Evolutionary conservation across 2,888 invertebrate species (phyloP).

Genomic region (Aleiodes testaceus): DNA sequence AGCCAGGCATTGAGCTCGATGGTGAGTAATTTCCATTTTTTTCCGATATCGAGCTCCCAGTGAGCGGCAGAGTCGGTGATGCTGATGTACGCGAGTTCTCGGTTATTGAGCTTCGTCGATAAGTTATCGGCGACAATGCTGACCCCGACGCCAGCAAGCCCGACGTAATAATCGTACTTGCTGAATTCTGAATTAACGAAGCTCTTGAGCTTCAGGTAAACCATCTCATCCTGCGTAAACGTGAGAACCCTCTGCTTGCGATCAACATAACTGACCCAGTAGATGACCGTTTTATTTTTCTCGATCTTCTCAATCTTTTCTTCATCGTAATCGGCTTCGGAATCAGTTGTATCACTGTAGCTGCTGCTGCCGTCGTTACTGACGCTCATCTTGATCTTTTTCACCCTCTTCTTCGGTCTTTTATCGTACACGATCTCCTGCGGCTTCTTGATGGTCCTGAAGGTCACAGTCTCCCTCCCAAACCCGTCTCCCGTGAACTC

Average conservation of each 20-base stretch:
- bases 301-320: slow-evolving; percentile 74
- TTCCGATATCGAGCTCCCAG: slow-evolving; percentile 88
- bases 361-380: slow-evolving; percentile 75
- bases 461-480: slow-evolving; percentile 82
- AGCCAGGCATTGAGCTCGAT: slow-evolving; percentile 87
- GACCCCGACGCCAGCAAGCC: slow-evolving; percentile 81
- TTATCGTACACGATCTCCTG: slow-evolving; percentile 46
- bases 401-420: slow-evolving; percentile 48
- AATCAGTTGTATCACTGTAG: slow-evolving; percentile 64
- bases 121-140: slow-evolving; percentile 71
- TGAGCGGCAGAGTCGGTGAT: slow-evolving; percentile 81
- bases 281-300: slow-evolving; percentile 84
- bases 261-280: slow-evolving; percentile 87
- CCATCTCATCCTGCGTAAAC: slow-evolving; percentile 84
- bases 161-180: slow-evolving; percentile 80
- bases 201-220: slow-evolving; percentile 69
- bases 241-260: slow-evolving; percentile 83
- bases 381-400: slow-evolving; percentile 51
- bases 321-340: neutral
- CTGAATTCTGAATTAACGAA: slow-evolving; percentile 80
- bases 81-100: slow-evolving; percentile 82
- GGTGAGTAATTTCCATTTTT: slow-evolving; percentile 85
- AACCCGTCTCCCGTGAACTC: slow-evolving; percentile 79
- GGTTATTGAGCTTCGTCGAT: slow-evolving; percentile 59
- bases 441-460: slow-evolving; percentile 67